Percentiles rank a stretch among this genome's conserved stretches.
Evolutionary conservation across 2,888 invertebrate species (phyloP).

Genomic region (Nomada lathburiana): DNA sequence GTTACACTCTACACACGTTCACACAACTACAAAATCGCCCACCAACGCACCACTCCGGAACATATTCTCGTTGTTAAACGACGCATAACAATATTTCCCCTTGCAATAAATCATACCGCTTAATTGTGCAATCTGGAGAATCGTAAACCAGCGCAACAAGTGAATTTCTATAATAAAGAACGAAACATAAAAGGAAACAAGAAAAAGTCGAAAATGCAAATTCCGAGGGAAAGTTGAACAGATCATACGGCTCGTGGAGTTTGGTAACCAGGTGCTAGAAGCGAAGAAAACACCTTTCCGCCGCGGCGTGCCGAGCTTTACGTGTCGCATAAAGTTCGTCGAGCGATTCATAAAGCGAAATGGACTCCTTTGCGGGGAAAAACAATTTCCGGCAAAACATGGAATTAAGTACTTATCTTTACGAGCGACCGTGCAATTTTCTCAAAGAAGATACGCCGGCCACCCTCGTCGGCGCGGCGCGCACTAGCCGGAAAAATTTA

Average conservation of each 20-base stretch:
- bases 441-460: constrained; percentile 65
- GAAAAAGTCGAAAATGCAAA: not conserved
- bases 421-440: constrained; percentile 66
- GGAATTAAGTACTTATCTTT: constrained; percentile 72
- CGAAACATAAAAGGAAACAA: not conserved
- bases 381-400: constrained; percentile 69
- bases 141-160: not conserved
- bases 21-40: too few species aligned
- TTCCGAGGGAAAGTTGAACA: not conserved
- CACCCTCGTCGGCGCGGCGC: constrained; percentile 22
- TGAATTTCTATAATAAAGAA: not conserved
- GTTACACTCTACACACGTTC: too few species aligned
- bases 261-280: constrained; percentile 23
- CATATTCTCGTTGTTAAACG: too few species aligned
- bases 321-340: constrained; percentile 47
- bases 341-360: constrained; percentile 63
- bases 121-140: too few species aligned
- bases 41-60: too few species aligned
- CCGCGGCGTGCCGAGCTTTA: constrained; percentile 36
- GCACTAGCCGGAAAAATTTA: constrained; percentile 59
- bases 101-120: too few species aligned
- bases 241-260: constrained; percentile 5
- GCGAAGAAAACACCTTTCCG: constrained; percentile 18
- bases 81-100: too few species aligned
- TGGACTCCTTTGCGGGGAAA: constrained; percentile 55